These are phyloP conservation scores for Pantala flavescens DNA, from an alignment of 1,140 invertebrate genomes.

Conservation along the genomic window DNA sequence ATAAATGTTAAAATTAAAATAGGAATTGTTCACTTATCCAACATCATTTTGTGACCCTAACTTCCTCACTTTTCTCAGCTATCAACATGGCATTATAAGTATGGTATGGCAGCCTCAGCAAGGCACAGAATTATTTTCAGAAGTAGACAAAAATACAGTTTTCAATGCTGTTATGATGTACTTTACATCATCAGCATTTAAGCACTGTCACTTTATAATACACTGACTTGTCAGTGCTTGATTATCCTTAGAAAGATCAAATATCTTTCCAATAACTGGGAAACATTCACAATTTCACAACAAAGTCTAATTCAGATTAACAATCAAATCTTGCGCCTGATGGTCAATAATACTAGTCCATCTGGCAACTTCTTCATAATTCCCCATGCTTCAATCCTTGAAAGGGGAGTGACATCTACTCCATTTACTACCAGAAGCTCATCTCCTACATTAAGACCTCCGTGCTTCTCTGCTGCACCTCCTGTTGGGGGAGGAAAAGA, in stretches of 20 bases:
- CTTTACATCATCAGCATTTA: background rate
- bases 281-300: background rate
- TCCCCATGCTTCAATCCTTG: constrained; percentile 86
- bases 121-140: background rate
- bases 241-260: background rate
- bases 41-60: background rate
- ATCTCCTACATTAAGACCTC: constrained; percentile 70
- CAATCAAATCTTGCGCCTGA: constrained; percentile 32
- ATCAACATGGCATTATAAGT: background rate
- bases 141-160: background rate
- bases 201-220: background rate
- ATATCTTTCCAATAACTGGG: too few relatives aligned
- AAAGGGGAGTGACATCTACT: constrained; percentile 65
- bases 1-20: background rate
- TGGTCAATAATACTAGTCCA: constrained; percentile 54
- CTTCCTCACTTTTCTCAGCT: background rate
- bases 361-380: constrained; percentile 78
- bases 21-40: background rate
- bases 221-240: background rate
- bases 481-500: constrained; percentile 43
- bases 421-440: constrained; percentile 76
- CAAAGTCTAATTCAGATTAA: background rate
- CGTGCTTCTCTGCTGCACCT: constrained; percentile 80
- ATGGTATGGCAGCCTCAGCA: background rate
- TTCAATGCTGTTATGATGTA: background rate